Base-by-base conservation (phyloP, 1,140 invertebrate species). In the Drosophila grimshawi region DNA sequence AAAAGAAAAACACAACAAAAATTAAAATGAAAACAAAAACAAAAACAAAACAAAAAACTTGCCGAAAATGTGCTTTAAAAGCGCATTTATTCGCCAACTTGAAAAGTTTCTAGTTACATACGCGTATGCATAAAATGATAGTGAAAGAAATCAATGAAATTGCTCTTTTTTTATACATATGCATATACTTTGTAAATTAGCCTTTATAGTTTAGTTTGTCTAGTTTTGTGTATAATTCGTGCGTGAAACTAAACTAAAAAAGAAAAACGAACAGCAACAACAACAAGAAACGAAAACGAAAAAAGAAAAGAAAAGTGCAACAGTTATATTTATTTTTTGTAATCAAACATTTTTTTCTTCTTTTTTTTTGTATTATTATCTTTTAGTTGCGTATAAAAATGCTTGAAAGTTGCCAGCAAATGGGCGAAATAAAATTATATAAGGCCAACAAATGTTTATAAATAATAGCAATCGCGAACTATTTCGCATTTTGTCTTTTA, bases 141-240 rank as follows among this genome's bases (percentile, higher is more conserved):
- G 45, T 56, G 48, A 71, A 67, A 60, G 39, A 63, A 73, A 62
- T 72, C 41, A 78, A 81, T 89, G 69, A 78, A 78, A 86, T 86
- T 86, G 70, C 75, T 46, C 62, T 69, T 66, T 48, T 70, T 63
- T 61, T 76, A 74, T 73, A 61, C 41, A 57, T 66, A n/a, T 39
- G 7, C 7, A 35, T 63, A 53, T 69, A 63, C 29, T 39, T 67
- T 67, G 56, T 55, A 57, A 64, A 83, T 83, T 82, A 86, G 71
- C 62, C 72, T 85, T 67, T 19, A 76, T 19, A 76, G 33, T 70
- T 71, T 70, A 78, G 78, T 70, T 77, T 57, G 56, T 78, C 62
- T 8, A 62, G 46, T 80, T 86, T 83, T 86, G 83, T 86, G 83
- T 86, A 88, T 88, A 86, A 86, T 86, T 86, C 83, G 83, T 82